Percentiles rank a stretch among this genome's conserved stretches.
These are phyloP conservation scores for Corynorhinus townsendii DNA, from an alignment of 2,113 vertebrate genomes.

Conservation along the genomic window DNA sequence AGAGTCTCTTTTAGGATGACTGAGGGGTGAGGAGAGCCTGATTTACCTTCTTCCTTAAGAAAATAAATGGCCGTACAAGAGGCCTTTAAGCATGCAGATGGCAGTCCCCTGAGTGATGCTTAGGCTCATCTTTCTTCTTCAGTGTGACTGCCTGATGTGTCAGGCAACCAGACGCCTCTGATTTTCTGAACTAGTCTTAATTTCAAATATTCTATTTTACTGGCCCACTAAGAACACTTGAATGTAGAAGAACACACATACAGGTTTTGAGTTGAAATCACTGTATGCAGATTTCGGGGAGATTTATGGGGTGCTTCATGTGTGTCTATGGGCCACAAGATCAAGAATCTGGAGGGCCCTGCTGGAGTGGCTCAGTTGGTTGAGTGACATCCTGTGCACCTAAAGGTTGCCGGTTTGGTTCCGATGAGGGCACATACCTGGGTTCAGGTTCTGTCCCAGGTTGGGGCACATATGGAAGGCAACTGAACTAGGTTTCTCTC, in stretches of 20 bases:
- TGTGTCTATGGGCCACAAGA: background rate
- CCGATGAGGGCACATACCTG: no score
- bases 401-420: no score
- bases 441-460: no score
- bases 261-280: background rate
- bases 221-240: background rate
- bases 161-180: background rate
- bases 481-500: no score
- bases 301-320: background rate
- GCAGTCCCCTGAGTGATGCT: background rate
- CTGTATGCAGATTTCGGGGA: background rate
- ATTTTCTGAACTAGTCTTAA: background rate
- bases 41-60: slow-evolving; percentile 3
- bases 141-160: background rate
- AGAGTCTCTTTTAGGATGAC: background rate
- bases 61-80: slow-evolving; percentile 6
- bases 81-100: background rate
- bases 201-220: background rate
- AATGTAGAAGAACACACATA: background rate
- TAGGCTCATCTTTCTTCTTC: background rate
- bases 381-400: no score
- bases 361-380: no score
- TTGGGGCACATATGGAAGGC: no score
- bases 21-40: background rate
- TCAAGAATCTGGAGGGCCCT: background rate